Evolutionary conservation across 2,797 vertebrate genomes (phyloP), one percentile per base, ranked within the genome.

Genomic region (Acrossocheilus fasciatus): DNA sequence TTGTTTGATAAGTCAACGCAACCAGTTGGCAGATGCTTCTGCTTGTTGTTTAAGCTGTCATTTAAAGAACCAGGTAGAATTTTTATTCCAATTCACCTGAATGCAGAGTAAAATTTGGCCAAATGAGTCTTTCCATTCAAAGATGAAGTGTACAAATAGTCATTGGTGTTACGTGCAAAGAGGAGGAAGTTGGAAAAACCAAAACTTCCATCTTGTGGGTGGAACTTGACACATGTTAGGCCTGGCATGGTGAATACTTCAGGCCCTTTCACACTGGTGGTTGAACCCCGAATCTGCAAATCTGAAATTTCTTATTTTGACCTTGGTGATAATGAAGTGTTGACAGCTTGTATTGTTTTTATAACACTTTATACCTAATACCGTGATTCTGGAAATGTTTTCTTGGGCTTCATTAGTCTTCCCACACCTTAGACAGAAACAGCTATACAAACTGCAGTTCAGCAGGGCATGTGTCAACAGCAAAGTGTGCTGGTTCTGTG

Each of bases 281-380:
- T 72, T 83, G 15, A 36, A 77, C 39, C 43, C 36, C 2, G 69
- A 79, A 73, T 62, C 23, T 69, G 77, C 39, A 85, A 43, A 41
- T 62, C 86, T 81, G 54, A 68, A 45, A 84, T 73, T 86, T 72
- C 45, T 87, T 20, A 73, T 83, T 84, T 86, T 45, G 39, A 79
- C 43, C 76, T 15, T 84, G 59, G 69, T 84, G 57, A 76, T 86
- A 87, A 91, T 82, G 26, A 52, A 54, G 69, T 86, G 77, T 43
- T 86, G 88, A 88, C 89, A 87, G 41, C 10, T 36, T 50, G 75
- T 52, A 64, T 39, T 89, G 73, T 57, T 82, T 66, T 82, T 69
- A 70, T 64, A 70, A 83, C 69, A 90, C 87, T 85, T 77, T 81
- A 86, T 90, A 87, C 81, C 79, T 23, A 69, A 70, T 84, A 9